Evolutionary conservation across 1,140 invertebrate species (phyloP).

Genomic region (Tetraneura akinire): DNA sequence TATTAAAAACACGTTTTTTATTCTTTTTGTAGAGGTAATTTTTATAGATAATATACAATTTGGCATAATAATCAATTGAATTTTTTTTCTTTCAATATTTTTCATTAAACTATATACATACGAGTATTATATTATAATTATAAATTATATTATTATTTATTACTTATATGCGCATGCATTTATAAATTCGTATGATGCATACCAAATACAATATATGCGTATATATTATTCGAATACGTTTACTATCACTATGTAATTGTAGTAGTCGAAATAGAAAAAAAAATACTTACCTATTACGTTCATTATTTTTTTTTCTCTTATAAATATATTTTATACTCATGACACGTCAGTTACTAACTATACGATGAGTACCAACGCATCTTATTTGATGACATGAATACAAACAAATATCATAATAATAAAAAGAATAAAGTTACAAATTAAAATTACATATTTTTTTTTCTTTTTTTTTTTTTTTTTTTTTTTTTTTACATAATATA

Average conservation of each 20-base stretch:
- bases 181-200: too few species aligned
- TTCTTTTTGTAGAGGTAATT: background rate
- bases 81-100: background rate
- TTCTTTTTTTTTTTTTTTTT: too few species aligned
- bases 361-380: too few species aligned
- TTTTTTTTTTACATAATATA: too few species aligned
- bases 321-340: slow-evolving; percentile 25
- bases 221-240: too few species aligned
- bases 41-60: background rate
- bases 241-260: too few species aligned
- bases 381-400: slow-evolving; percentile 25
- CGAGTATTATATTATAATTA: too few species aligned
- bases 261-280: too few species aligned
- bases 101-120: background rate
- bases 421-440: background rate
- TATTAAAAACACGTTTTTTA: background rate
- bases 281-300: too few species aligned
- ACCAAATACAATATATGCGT: background rate
- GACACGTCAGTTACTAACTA: too few species aligned
- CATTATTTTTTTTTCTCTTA: background rate
- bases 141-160: too few species aligned
- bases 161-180: too few species aligned
- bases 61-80: background rate
- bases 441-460: slow-evolving; percentile 2
- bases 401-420: slow-evolving; percentile 7